Evolutionary conservation across 2,888 invertebrate genomes (phyloP).

Genomic region (Melieria picta): DNA sequence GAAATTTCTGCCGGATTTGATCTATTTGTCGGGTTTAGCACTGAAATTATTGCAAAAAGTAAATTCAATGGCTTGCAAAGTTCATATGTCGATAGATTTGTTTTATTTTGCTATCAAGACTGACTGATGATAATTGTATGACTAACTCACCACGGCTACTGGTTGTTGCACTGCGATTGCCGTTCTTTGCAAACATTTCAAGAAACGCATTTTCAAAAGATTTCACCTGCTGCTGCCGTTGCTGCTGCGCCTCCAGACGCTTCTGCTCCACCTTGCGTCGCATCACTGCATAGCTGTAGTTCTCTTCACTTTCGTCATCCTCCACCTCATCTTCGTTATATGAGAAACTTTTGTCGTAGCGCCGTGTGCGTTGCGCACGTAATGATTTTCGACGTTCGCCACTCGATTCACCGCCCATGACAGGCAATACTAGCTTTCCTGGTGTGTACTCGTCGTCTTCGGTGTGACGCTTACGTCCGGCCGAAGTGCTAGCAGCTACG

Average conservation of each 20-base stretch:
- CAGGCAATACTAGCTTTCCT: slow-evolving; percentile 20
- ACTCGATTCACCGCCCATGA: slow-evolving; percentile 34
- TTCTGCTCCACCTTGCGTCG: slow-evolving; percentile 46
- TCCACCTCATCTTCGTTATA: slow-evolving; percentile 51
- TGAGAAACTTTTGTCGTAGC: slow-evolving; percentile 49
- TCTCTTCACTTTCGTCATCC: slow-evolving; percentile 43
- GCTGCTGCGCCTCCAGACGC: slow-evolving; percentile 44
- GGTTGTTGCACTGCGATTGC: not conserved
- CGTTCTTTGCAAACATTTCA: slow-evolving; percentile 41
- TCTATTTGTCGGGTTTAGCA: not conserved
- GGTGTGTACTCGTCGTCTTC: slow-evolving; percentile 38
- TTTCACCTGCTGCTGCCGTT: slow-evolving; percentile 43
- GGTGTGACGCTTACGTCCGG: slow-evolving; percentile 26
- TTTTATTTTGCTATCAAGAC: no score
- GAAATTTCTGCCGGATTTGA: not conserved
- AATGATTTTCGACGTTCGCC: slow-evolving; percentile 48
- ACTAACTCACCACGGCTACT: slow-evolving; percentile 30
- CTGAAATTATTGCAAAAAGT: not conserved
- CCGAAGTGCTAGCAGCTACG: slow-evolving; percentile 9
- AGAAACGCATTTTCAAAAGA: slow-evolving; percentile 49
- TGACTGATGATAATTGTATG: no score
- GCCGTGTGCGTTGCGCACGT: slow-evolving; percentile 49
- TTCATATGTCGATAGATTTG: no score
- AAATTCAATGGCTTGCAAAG: not conserved
- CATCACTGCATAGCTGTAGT: slow-evolving; percentile 39